phyloP scores from a whole-genome alignment of 2,797 vertebrate genomes.

The Cyprinodon diabolis region DNA sequence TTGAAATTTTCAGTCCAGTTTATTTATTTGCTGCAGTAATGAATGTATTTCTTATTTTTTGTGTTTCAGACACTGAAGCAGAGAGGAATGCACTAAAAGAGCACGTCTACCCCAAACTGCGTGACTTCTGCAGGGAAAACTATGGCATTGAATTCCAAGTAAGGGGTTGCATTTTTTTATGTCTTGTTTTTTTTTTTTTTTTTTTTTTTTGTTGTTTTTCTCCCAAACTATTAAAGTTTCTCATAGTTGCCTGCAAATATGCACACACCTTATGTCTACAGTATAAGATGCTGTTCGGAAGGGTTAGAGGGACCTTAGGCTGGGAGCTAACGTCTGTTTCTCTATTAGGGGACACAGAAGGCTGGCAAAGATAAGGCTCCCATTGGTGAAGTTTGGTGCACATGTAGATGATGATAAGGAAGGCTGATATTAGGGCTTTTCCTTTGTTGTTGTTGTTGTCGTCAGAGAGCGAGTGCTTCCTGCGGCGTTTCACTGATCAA shows the following conservation, averaged over 20 bases:
- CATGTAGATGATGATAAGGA: slow-evolving; percentile 45
- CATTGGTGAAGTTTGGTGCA: slow-evolving; percentile 39
- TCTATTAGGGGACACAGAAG: slow-evolving; percentile 66
- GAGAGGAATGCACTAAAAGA: slow-evolving; percentile 95
- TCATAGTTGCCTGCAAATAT: slow-evolving; percentile 28
- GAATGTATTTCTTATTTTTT: background rate
- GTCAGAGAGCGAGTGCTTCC: slow-evolving; percentile 31
- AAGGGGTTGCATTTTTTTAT: slow-evolving; percentile 30
- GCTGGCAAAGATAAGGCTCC: slow-evolving; percentile 67
- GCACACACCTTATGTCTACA: slow-evolving; percentile 4
- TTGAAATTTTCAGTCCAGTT: background rate
- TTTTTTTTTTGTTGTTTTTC: background rate
- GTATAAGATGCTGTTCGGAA: slow-evolving; percentile 8
- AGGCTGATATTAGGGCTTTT: slow-evolving; percentile 35
- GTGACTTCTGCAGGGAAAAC: slow-evolving; percentile 99
- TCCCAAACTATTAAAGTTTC: slow-evolving; percentile 12
- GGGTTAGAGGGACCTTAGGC: slow-evolving; percentile 21
- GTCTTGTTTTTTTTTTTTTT: background rate
- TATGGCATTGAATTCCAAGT: slow-evolving; percentile 99
- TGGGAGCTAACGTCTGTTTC: slow-evolving; percentile 17
- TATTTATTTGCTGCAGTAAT: no score
- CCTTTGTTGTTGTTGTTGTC: slow-evolving; percentile 61
- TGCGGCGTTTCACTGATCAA: slow-evolving; percentile 47
- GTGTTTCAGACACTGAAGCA: slow-evolving; percentile 91
- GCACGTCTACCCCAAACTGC: slow-evolving; percentile 95